Evolutionary conservation across 2,888 invertebrate species (phyloP), one percentile per base, ranked within the genome.

Genomic region (Drosophila longiperda): DNA sequence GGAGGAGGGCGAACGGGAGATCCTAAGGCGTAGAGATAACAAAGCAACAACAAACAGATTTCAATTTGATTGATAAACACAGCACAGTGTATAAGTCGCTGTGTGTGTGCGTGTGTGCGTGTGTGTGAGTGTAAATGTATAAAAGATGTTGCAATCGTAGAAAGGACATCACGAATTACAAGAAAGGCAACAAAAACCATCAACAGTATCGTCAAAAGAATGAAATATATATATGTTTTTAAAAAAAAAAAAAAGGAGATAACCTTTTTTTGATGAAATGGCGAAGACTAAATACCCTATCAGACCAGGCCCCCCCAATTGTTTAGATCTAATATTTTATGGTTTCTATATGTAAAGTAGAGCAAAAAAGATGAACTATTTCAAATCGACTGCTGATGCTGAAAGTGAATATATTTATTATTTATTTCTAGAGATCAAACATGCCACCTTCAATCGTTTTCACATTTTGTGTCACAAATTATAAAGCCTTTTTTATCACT

Each of bases 41-140:
- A 76, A 69, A 68, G 67, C 53, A 76, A 78, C 82, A 87, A 84
- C 82, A 87, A 87, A 85, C 74, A 87, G 85, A 86, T 86, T 89
- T 90, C 86, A 88, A 87, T 88, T 83, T 90, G 90, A 90, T 87
- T 90, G 87, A 87, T 87, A 87, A 90, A 89, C 78, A 73, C 72
- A 26, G 58, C 53, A 52, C 33, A 55, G n/a, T 15, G 15, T n/a
- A 29, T 65, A 53, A 45, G 53, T 32, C 12, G 45, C 40, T 57
- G 32, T 11, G 36, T 12, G 20, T 32, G 20, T 52, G 17, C 6
- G 54, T 40, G 62, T 54, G 49, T 45, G 29, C 40, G 40, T n/a
- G 12, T 45, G 42, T 20, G 12, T 12, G 48, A 52, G 50, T 57
- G 70, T 48, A 50, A 69, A 68, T 78, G 78, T 86, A 81, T 73